Evolutionary conservation across 2,797 vertebrate genomes (phyloP), one percentile per base, ranked within the genome.

Genomic region (Mallotus villosus): DNA sequence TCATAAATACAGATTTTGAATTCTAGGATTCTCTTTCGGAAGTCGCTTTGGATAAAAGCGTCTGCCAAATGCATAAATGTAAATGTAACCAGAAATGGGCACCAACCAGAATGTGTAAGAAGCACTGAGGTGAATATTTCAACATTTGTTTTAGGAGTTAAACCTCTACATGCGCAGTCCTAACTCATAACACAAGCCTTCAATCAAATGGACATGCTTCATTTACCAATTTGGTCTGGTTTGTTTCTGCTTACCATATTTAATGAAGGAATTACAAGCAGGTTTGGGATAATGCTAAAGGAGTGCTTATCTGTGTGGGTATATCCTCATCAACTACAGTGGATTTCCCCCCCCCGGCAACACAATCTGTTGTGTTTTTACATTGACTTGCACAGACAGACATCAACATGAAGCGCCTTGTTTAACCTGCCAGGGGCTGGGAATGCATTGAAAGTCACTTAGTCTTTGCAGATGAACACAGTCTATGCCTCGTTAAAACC

Each of bases 231-330:
- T 60, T 63, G 51, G 74, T 73, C 70, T 63, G 63, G 63, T 75
- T 68, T 76, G 83, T 49, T 72, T 67, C 37, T 19, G 62, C 78
- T 79, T 82, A 72, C 78, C 57, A 68, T 63, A 69, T 68, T 66
- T 81, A 71, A 84, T 82, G 78, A 46, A 46, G 65, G 75, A 84
- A 80, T 78, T 70, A 57, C 63, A 61, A 49, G 70, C 37, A 71
- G 71, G 72, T 71, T 22, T 59, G 34, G 16, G 64, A 1, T 34
- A 73, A 73, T 61, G 63, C 65, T 77, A 71, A 57, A 73, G 55
- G 25, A 76, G 49, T 29, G 69, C 70, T 69, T 46, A 67, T 75
- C 37, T 61, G 73, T 5, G 66, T 46, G 41, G 41, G 75, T 14
- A 76, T 77, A 82, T 78, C 61, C 57, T 51, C 53, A 67, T 60